These are phyloP conservation scores for Aradophagus sp. DNA, from an alignment of 1,140 invertebrate genomes.

Conservation along the genomic window DNA sequence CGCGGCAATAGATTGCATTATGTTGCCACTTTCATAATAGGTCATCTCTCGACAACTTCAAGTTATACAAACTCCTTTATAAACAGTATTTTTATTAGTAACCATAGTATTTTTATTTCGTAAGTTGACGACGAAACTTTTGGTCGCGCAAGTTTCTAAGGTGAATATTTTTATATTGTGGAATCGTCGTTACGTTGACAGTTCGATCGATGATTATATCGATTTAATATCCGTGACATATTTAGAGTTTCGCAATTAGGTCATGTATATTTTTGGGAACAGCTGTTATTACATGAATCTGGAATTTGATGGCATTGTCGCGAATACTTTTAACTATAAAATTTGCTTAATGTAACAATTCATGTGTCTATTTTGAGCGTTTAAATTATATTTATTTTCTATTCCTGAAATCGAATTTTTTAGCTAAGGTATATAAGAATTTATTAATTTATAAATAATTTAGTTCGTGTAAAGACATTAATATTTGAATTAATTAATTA, in stretches of 20 bases:
- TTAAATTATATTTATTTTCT: too few species aligned
- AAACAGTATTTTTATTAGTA: constrained; percentile 32
- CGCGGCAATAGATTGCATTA: too few species aligned
- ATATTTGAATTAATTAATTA: too few species aligned
- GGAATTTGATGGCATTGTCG: constrained; percentile 27
- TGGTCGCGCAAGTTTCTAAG: constrained; percentile 2
- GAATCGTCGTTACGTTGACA: background rate
- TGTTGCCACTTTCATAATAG: too few species aligned
- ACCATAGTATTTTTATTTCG: constrained; percentile 37
- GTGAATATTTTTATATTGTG: constrained; percentile 22
- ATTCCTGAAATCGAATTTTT: too few species aligned
- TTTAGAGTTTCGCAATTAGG: constrained; percentile 33
- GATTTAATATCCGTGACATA: constrained; percentile 9
- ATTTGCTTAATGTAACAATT: too few species aligned
- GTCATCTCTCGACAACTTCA: constrained; percentile 4
- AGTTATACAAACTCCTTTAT: background rate
- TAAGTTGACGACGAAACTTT: constrained; percentile 13
- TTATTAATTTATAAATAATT: too few species aligned
- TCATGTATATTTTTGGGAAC: constrained; percentile 49
- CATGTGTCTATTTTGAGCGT: too few species aligned
- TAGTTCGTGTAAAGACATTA: too few species aligned
- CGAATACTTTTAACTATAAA: too few species aligned
- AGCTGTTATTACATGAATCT: constrained; percentile 40
- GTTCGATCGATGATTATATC: too few species aligned
- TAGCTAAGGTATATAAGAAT: too few species aligned